Evolutionary conservation across 2,888 invertebrate genomes (phyloP).

Genomic region (Diaphora mendica): DNA sequence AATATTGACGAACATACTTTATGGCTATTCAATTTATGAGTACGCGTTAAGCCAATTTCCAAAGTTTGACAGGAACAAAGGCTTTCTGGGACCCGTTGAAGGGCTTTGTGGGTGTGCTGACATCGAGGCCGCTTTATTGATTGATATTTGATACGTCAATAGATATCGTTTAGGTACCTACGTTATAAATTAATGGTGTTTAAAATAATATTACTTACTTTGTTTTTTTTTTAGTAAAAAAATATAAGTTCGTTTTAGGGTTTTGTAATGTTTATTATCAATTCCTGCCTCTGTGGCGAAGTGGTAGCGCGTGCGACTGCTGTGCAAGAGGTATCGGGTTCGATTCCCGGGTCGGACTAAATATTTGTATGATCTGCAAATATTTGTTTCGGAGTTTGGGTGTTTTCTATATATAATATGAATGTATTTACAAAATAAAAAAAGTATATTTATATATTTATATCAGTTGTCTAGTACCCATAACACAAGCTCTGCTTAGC

Average conservation of each 20-base stretch:
- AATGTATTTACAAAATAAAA: too few relatives aligned
- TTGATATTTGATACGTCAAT: constrained; percentile 52
- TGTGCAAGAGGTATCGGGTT: too few relatives aligned
- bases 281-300: too few relatives aligned
- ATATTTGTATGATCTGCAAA: too few relatives aligned
- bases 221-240: neutral
- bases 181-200: neutral
- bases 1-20: constrained; percentile 3
- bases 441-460: too few relatives aligned
- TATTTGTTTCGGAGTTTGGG: too few relatives aligned
- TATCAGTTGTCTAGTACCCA: too few relatives aligned
- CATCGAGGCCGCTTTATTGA: constrained; percentile 57
- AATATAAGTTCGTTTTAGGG: too few relatives aligned
- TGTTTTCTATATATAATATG: too few relatives aligned
- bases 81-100: constrained; percentile 61
- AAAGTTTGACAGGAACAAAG: constrained; percentile 54
- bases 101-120: constrained; percentile 60
- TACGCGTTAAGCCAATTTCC: constrained; percentile 47
- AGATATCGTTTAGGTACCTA: constrained; percentile 17
- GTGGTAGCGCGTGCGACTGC: too few relatives aligned
- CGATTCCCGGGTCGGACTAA: too few relatives aligned
- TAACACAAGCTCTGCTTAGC: too few relatives aligned
- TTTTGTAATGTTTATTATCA: neutral
- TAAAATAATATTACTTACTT: neutral
- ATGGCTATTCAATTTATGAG: constrained; percentile 37